phyloP scores from a whole-genome alignment of 2,888 invertebrate genomes.

The Oxystoma pomonae region DNA sequence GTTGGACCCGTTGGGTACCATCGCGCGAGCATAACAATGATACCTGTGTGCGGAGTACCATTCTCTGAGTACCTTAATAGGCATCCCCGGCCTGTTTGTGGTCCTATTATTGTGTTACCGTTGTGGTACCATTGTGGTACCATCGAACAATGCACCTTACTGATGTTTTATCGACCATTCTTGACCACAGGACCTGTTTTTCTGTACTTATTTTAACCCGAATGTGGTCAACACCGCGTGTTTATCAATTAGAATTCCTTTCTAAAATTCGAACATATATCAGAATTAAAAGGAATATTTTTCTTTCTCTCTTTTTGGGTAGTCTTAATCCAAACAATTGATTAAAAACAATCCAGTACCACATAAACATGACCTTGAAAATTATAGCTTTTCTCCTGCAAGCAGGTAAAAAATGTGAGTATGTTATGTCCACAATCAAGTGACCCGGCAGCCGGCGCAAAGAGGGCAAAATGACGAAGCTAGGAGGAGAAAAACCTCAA shows the following conservation, averaged over 20 bases:
- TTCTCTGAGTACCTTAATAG: neutral
- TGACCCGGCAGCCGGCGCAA: too few species aligned
- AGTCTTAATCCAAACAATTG: too few species aligned
- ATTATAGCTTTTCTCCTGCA: too few species aligned
- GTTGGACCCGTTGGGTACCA: neutral
- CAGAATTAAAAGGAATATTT: too few species aligned
- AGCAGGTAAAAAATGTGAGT: too few species aligned
- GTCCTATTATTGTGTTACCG: neutral
- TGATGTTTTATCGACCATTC: neutral
- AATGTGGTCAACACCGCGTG: neutral
- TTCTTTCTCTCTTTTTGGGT: too few species aligned
- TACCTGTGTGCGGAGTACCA: neutral
- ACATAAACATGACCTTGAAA: too few species aligned
- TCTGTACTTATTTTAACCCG: neutral
- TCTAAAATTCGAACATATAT: too few species aligned
- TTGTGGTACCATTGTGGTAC: neutral
- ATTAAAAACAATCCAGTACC: too few species aligned
- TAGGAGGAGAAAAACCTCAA: too few species aligned
- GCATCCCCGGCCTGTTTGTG: neutral
- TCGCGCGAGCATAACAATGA: neutral
- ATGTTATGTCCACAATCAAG: too few species aligned
- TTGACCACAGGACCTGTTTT: neutral
- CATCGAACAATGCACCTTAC: neutral
- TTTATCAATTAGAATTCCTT: neutral
- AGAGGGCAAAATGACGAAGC: too few species aligned